phyloP scores from a whole-genome alignment of 2,888 invertebrate species.

The Nipponacmea schrenckii region DNA sequence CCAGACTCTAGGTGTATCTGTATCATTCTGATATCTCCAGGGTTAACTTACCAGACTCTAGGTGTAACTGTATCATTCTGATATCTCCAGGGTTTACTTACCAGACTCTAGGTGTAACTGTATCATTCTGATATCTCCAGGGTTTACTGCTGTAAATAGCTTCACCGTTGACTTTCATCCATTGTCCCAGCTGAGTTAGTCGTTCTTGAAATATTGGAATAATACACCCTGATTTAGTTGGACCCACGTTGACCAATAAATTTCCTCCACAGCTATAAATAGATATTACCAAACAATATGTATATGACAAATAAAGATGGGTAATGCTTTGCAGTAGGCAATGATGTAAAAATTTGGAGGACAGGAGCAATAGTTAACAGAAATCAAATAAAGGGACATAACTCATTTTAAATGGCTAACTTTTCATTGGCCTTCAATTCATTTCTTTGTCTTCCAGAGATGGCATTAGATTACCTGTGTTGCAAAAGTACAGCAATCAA shows the following conservation, averaged over 20 bases:
- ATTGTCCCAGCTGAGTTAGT: constrained; percentile 79
- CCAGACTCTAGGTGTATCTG: too few relatives aligned
- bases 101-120: constrained; percentile 78
- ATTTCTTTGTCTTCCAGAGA: too few relatives aligned
- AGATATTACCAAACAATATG: not conserved
- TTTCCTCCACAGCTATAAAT: constrained; percentile 67
- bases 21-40: too few relatives aligned
- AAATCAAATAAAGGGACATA: not conserved
- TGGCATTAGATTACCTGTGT: too few relatives aligned
- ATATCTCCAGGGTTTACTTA: constrained; percentile 67
- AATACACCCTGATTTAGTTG: constrained; percentile 88
- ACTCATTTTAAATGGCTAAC: not conserved
- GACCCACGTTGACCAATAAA: constrained; percentile 84
- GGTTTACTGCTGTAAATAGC: constrained; percentile 83
- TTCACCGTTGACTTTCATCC: constrained; percentile 85
- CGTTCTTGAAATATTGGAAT: constrained; percentile 87
- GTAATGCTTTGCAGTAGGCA: too few relatives aligned
- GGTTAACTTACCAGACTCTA: too few relatives aligned
- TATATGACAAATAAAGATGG: too few relatives aligned
- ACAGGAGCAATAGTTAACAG: constrained; percentile 72
- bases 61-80: too few relatives aligned
- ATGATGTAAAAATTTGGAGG: constrained; percentile 73
- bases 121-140: constrained; percentile 82
- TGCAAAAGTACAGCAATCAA: too few relatives aligned
- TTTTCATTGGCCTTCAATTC: too few relatives aligned